Conservation (phyloP, 2,888 invertebrate genomes). For the Bugulina stolonifera region DNA sequence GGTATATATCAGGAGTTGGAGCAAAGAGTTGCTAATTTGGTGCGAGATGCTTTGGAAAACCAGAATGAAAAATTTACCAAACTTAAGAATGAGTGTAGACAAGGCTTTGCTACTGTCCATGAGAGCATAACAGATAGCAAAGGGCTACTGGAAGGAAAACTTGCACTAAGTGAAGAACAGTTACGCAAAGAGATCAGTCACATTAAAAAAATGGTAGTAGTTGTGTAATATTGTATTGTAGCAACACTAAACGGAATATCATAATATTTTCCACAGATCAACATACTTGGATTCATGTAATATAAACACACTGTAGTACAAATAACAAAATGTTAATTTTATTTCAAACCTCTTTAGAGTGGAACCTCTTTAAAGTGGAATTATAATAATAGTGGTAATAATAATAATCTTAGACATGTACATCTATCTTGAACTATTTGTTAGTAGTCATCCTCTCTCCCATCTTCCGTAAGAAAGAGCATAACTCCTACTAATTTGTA, state of each 20-base stretch:
- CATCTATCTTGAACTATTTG: too few species aligned
- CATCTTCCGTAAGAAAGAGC: too few species aligned
- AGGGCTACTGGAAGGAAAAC: conserved; percentile 49
- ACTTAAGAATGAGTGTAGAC: conserved; percentile 46
- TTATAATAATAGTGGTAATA: too few species aligned
- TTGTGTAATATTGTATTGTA: too few species aligned
- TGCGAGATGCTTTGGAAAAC: conserved; percentile 26
- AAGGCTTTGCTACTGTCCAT: conserved; percentile 50
- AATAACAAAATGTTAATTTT: background rate
- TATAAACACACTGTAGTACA: background rate
- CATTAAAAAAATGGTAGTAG: conserved; percentile 52
- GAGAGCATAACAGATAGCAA: conserved; percentile 51
- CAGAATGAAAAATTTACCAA: conserved; percentile 41
- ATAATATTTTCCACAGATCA: too few species aligned
- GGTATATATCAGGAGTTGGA: conserved; percentile 31
- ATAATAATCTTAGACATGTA: too few species aligned
- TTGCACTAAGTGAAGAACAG: conserved; percentile 49
- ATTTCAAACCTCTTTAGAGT: too few species aligned
- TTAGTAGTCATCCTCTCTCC: too few species aligned
- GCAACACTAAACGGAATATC: too few species aligned
- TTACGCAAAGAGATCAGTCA: conserved; percentile 50
- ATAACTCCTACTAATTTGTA: too few species aligned
- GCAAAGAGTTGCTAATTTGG: conserved; percentile 23
- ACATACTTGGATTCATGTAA: too few species aligned
- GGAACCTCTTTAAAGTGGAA: too few species aligned